Evolutionary conservation across 2,797 vertebrate species (phyloP), one percentile per base, ranked within the genome.

Genomic region (Diplodus puntazzo): DNA sequence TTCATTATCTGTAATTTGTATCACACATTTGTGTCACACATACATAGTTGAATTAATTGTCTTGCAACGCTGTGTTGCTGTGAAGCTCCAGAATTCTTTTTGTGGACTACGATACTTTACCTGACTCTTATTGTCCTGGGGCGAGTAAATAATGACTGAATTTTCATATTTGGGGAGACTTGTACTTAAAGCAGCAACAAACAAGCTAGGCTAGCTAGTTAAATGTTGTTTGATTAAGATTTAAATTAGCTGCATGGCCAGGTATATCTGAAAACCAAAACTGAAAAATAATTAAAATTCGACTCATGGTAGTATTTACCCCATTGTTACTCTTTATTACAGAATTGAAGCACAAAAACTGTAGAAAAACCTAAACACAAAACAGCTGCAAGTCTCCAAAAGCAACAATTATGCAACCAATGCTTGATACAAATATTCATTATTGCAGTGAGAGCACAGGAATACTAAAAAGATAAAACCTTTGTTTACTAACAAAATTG

Each of bases 371-470:
- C 82, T 89, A 88, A 89, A 94, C 91, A 95, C 90, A 91, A 94
- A 94, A 93, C 91, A 90, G 78, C 92, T 93, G 94, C 92, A 92
- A 90, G 85, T 94, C 86, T 89, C 71, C 66, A 91, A 93, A 95
- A 96, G 92, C 93, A 94, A 95, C 94, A 90, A 85, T 87, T 93
- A 93, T 90, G 90, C 89, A 92, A 94, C 89, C 88, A 81, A 92
- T 91, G 89, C 87, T 39, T 63, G 82, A 94, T 95, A 95, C 92
- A 96, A 96, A 95, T 93, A 93, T 92, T 88, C 82, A 90, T 96
- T 95, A 96, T 95, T 96, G 95, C 94, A 95, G 91, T 91, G 85
- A 94, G 85, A 95, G 87, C 92, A 95, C 93, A 83, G 81, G 90
- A 93, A 94, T 94, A 95, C 93, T 93, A 93, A 91, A 94, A 93